A percentile compares a stretch with the other conserved stretches of the same genome.
These are phyloP conservation scores for Vimba vimba DNA, from an alignment of 2,113 vertebrate species.

Conservation along the genomic window DNA sequence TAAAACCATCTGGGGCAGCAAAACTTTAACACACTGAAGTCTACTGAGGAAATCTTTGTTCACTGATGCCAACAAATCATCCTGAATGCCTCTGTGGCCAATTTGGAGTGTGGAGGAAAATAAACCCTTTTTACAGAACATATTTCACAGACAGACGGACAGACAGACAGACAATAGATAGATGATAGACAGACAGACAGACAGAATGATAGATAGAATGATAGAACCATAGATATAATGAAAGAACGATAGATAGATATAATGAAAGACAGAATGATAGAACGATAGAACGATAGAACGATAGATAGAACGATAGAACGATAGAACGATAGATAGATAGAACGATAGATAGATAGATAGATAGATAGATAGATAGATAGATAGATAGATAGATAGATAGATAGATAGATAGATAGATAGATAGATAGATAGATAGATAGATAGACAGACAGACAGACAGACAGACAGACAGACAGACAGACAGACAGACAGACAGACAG, in stretches of 20 bases:
- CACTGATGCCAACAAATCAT: conserved; percentile 56
- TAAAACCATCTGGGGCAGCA: conserved; percentile 69
- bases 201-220: too few relatives aligned
- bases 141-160: not conserved
- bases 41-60: conserved; percentile 62
- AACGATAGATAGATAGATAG: not conserved
- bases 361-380: too few relatives aligned
- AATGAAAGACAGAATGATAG: too few relatives aligned
- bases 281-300: too few relatives aligned
- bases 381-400: not conserved
- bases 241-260: too few relatives aligned
- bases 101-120: conserved; percentile 30
- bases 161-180: not conserved
- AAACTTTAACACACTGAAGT: conserved; percentile 60
- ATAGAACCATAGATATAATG: too few relatives aligned
- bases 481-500: too few relatives aligned
- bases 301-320: too few relatives aligned
- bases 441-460: too few relatives aligned
- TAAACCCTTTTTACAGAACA: conserved; percentile 41
- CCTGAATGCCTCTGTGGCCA: conserved; percentile 38
- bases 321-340: not conserved
- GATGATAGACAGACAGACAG: not conserved
- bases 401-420: not conserved
- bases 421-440: too few relatives aligned
- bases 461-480: too few relatives aligned